A percentile compares a stretch with the other conserved stretches of the same genome.
Evolutionary conservation across 2,888 invertebrate genomes (phyloP).

Genomic region (Agonopterix arenella): DNA sequence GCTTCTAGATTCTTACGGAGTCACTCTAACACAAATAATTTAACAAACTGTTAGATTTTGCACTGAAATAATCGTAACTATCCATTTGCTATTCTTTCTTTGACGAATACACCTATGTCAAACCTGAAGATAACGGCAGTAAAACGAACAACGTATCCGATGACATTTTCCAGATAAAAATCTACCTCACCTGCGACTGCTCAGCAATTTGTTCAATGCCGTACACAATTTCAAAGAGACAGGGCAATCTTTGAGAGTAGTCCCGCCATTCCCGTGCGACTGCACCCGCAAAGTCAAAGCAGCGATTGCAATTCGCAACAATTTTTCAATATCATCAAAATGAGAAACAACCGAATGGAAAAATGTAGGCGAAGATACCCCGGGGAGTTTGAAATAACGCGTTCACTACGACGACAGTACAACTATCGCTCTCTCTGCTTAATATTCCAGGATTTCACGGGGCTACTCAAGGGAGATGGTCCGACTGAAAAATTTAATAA

Average conservation of each 20-base stretch:
- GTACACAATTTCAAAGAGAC: constrained; percentile 35
- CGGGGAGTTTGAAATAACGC: constrained; percentile 12
- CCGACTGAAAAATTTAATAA: constrained; percentile 23
- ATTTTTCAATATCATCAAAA: constrained; percentile 41
- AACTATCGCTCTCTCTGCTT: constrained; percentile 19
- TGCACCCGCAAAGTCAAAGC: constrained; percentile 30
- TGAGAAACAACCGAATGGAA: constrained; percentile 24
- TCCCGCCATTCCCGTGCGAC: constrained; percentile 18
- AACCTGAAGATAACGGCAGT: too few relatives aligned
- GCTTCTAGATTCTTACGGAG: too few relatives aligned
- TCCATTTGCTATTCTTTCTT: too few relatives aligned
- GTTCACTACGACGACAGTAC: constrained; percentile 16
- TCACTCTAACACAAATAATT: too few relatives aligned
- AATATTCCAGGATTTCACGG: constrained; percentile 30
- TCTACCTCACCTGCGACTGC: constrained; percentile 7
- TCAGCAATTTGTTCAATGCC: constrained; percentile 28
- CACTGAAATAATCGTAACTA: too few relatives aligned
- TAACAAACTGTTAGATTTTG: too few relatives aligned
- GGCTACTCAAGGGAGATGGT: constrained; percentile 15
- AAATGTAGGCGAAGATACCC: constrained; percentile 17
- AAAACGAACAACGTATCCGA: background rate
- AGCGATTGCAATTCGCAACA: constrained; percentile 34
- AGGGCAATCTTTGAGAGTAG: constrained; percentile 36
- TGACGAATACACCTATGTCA: too few relatives aligned
- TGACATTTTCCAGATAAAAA: background rate